Base-by-base conservation (phyloP, 1,140 invertebrate genomes). In the Pseudoatta argentina region DNA sequence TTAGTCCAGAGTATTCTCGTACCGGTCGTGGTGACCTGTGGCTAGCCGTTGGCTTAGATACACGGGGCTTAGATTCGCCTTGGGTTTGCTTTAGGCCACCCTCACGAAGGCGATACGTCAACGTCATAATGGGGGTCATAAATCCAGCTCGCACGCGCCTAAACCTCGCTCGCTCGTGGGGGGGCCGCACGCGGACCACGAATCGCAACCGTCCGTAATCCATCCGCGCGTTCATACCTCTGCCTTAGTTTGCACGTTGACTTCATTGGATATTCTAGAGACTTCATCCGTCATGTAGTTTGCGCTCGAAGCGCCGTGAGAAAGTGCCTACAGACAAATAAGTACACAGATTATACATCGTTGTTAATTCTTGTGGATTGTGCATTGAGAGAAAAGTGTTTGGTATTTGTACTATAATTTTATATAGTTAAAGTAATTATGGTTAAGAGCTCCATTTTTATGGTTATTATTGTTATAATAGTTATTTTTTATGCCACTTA, bases 51-150 rank as follows among this genome's bases (percentile, higher is more conserved):
- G 91, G 91, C 90, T 91, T 93, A 91, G 92, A 88, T 92, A 91
- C 89, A 92, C 91, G 91, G 88, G 88, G 91, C 92, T 89, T 89
- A 89, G 92, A 92, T 93, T 91, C 87, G 87, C 89, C 89, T 88
- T 85, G 77, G 85, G 89, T 91, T 91, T 90, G 92, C 87, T 92
- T 91, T 91, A 92, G 89, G 90, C 64, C 63, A 90, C 90, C 88
- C 91, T 89, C 90, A 71, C 89, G 87, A 82, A 91, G 88, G 91
- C 91, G 93, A 93, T 94, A 91, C 90, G 91, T 94, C 93, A 93
- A 93, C 87, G 93, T 93, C 93, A 93, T 94, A 94, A 93, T 92
- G 91, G 91, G 83, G 86, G 87, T 86, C 87, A 93, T 94, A 94
- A 94, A 94, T 94, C 92, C 91, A 82, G 86, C 92, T 92, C 88